A percentile compares a stretch with the other conserved stretches of the same genome.
These are phyloP conservation scores for Mareca strepera DNA, from an alignment of 2,797 vertebrate species.

Conservation along the genomic window DNA sequence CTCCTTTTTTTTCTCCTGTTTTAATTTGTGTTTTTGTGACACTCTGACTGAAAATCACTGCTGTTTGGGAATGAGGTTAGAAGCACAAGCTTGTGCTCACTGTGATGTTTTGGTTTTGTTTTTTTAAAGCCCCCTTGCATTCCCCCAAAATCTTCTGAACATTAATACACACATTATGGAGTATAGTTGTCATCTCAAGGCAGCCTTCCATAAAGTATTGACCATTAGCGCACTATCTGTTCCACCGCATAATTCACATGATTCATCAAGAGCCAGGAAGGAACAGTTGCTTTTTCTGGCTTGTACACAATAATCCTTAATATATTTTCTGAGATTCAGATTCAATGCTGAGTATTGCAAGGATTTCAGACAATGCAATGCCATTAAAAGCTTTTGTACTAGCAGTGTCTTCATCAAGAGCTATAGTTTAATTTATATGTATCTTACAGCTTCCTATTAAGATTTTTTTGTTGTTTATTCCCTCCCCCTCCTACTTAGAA, in stretches of 20 bases:
- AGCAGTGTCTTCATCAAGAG: background rate
- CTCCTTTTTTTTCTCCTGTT: background rate
- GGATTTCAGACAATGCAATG: slow-evolving; percentile 3
- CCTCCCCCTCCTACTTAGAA: background rate
- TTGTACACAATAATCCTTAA: slow-evolving; percentile 4
- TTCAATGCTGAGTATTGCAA: background rate
- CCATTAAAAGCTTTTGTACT: slow-evolving; percentile 13
- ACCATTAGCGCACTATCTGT: slow-evolving; percentile 5
- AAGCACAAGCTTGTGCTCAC: background rate
- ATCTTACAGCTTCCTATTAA: background rate
- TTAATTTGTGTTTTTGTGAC: background rate
- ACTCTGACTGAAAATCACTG: background rate
- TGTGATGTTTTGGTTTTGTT: background rate
- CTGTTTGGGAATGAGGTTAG: background rate
- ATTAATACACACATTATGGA: background rate
- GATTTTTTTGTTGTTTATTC: background rate
- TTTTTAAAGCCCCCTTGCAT: background rate
- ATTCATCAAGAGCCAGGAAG: slow-evolving; percentile 27
- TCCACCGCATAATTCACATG: background rate
- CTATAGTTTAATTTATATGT: background rate
- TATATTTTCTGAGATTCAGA: slow-evolving; percentile 52
- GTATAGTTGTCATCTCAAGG: background rate
- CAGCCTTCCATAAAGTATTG: background rate
- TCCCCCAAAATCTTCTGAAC: background rate
- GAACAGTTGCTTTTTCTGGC: slow-evolving; percentile 33